Base-by-base conservation (phyloP, 1,140 invertebrate species). In the Rhyacophila brunnea region DNA sequence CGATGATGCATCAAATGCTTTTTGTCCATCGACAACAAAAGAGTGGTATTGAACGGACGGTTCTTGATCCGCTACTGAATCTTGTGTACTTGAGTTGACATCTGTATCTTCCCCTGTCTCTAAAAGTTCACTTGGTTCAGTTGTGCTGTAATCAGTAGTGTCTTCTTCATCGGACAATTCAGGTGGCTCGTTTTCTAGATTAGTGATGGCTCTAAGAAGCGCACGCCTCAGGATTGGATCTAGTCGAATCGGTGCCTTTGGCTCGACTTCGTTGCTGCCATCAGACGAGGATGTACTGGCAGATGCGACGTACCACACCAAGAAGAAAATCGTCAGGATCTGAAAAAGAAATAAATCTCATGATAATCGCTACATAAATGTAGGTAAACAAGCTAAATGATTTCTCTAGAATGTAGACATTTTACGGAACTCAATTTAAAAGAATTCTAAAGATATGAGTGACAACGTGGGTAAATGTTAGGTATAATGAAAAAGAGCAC, bases 171-270 rank as follows among this genome's bases (percentile, higher is more conserved):
- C 71, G 2, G 68, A 68, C 1, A 71, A 70, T 6, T 71, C 67
- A 28, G 68, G 68, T 53, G 72, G 74, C 63, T 74, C 75, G 47
- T 81, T 75, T 74, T 89, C 87, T 28, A 89, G 70, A 60, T 88
- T 85, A 40, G 82, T 84, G 0, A 89, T 74, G 1, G 87, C 87
- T 69, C 84, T 84, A 7, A 89, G 69, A n/a, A 89, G 70, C 1
- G 87, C 87, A 71, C 84, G 84, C 4, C 87, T 74, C 43, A 89
- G 78, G 38, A 83, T 85, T 34, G 86, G 87, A 71, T 89, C 87
- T 38, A 89, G 66, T 48, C 82, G 80, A 0, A 85, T 76, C 2
- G 83, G 81, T 6, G 82, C 73, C 18, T 80, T 74, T 0, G 74
- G 58, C 6, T 52, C 53, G 3, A 64, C 40, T 43, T 64, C 62